Base-by-base conservation (phyloP, 30 jellyfish, hydroid and myxozoan species). In the Euphysa ruthae region DNA sequence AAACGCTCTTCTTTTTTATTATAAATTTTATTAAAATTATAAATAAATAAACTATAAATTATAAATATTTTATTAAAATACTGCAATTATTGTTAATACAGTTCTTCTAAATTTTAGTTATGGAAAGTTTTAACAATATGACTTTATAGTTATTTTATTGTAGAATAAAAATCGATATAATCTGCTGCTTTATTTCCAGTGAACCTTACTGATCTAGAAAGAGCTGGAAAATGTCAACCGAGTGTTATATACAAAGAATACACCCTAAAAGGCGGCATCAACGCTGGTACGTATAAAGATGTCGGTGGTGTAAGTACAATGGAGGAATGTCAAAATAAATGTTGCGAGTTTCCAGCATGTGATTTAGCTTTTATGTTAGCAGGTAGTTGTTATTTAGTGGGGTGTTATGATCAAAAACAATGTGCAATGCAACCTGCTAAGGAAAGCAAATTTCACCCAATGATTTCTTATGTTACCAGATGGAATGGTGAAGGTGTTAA, bases 301-400 rank as follows among this genome's bases (percentile, higher is more conserved):
- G 94, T 85, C 18, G 96, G 96, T 50, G 96, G 96, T 4, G 96
- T 85, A 14, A 69, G 83, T 10, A 85, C 94, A 13, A 85, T 85
- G 96, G 93, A 85, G 65, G 96, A 85, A 44, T 85, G 96, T 24
- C 96, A 85, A 55, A 85, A 78, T 58, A 85, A 85, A 58, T 85
- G 96, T 71, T 85, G 96, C 75, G 96, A 85, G 32, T 85, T 85
- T 44, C 94, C 96, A 57, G 96, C 96, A 30, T 85, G 96, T 42
- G 96, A 85, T 60, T 77, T 85, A 50, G 94, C 96, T 6, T 75
- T 85, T 32, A 78, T 83, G 74, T 69, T 85, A 26, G 96, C 96
- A 12, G 93, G 95, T 32, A 90, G 94, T 58, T 90, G 99, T 46
- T 90, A 81, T 26, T 74, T 90, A 22, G 99, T 90, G 30, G 95